Percentiles rank a stretch among this genome's conserved stretches.
Conservation (phyloP, 2,888 invertebrate genomes). For the Orgyia antiqua region DNA sequence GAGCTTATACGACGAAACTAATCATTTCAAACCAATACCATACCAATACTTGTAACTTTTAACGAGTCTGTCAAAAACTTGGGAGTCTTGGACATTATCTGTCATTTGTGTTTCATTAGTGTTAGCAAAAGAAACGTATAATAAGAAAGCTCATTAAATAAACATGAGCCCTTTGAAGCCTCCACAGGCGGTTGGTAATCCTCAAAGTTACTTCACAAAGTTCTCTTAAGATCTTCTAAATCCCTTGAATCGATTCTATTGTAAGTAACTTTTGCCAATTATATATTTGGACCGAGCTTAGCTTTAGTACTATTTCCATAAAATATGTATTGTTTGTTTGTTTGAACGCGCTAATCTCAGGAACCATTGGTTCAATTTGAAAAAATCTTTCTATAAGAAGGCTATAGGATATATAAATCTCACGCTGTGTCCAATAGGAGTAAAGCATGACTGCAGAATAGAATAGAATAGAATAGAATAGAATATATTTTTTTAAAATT, state of each 20-base stretch:
- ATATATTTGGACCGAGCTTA: conserved; percentile 1
- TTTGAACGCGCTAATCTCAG: no score
- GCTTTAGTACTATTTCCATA: no score
- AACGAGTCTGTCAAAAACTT: conserved; percentile 12
- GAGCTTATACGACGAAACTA: no score
- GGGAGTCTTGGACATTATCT: conserved; percentile 4
- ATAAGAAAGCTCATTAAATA: conserved; percentile 10
- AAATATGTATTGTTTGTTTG: no score
- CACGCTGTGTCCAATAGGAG: no score
- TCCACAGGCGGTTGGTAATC: conserved; percentile 11
- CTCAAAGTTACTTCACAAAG: conserved; percentile 10
- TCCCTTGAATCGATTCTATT: conserved; percentile 24
- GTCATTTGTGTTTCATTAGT: conserved; percentile 16
- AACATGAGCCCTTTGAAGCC: conserved; percentile 15
- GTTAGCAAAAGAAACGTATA: conserved; percentile 8
- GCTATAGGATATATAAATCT: no score
- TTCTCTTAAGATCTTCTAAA: conserved; percentile 7
- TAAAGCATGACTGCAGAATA: no score
- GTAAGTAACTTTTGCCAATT: conserved; percentile 16
- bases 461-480: no score
- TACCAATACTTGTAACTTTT: conserved; percentile 16
- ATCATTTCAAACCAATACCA: no score
- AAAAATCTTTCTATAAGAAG: no score
- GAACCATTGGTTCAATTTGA: no score
- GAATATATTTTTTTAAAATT: no score